phyloP scores from a whole-genome alignment of 2,888 invertebrate genomes.

The Hypomecis atomaria region DNA sequence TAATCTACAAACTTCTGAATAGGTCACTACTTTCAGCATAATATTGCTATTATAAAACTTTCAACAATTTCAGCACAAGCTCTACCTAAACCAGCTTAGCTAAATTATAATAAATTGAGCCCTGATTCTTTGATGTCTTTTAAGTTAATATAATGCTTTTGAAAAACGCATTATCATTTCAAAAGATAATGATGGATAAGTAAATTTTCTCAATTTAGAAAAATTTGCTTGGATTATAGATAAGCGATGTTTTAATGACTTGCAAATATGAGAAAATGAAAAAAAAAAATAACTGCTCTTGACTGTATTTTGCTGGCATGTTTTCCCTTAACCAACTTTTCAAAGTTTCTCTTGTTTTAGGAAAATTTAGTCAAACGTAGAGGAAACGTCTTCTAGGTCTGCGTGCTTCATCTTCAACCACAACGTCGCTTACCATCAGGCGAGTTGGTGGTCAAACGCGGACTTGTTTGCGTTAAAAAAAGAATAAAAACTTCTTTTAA shows the following conservation, averaged over 20 bases:
- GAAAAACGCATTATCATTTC: background rate
- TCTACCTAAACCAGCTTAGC: slow-evolving; percentile 3
- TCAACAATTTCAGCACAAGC: slow-evolving; percentile 1
- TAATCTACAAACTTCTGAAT: slow-evolving; percentile 21
- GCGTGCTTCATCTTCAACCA: too few relatives aligned
- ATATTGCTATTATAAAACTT: slow-evolving; percentile 15
- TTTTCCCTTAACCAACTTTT: too few relatives aligned
- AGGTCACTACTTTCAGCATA: slow-evolving; percentile 15
- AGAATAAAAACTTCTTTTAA: too few relatives aligned
- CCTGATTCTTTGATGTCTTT: background rate
- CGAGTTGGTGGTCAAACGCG: too few relatives aligned
- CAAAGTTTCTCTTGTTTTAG: too few relatives aligned
- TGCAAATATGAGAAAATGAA: background rate
- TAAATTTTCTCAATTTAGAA: background rate
- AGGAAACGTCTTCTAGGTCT: too few relatives aligned
- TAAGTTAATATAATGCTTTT: background rate
- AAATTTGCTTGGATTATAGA: background rate
- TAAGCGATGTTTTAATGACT: background rate
- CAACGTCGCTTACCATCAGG: too few relatives aligned
- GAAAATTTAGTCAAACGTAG: too few relatives aligned
- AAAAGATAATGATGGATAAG: background rate
- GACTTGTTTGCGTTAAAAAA: too few relatives aligned
- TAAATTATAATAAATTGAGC: slow-evolving; percentile 5
- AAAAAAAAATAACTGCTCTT: background rate
- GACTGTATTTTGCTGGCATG: too few relatives aligned